Evolutionary conservation across 2,113 vertebrate genomes (phyloP), one percentile per base, ranked within the genome.

Genomic region (Hoplias malabaricus): DNA sequence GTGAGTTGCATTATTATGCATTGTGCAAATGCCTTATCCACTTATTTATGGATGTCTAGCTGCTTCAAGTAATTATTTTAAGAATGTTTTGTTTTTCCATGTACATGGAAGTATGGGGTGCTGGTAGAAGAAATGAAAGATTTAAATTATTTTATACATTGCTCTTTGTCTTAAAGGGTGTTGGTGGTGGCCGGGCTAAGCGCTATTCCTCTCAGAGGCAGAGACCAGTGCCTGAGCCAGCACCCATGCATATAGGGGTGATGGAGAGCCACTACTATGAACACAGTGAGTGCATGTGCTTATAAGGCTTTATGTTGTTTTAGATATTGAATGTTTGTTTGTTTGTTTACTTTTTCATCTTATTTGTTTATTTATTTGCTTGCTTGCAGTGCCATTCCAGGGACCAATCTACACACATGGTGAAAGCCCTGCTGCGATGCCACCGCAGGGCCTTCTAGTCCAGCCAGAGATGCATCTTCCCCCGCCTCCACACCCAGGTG

Each of bases 241-340:
- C 96, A 0, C 93, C 98, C 29, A 90, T 99, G 89, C 98, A 99
- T 85, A 95, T 99, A 85, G 96, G 96, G 68, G 95, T 99, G 85
- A 91, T 99, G 96, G 98, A 99, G 81, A 95, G 96, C 59, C 96
- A 97, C 90, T 99, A 95, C 91, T 99, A 98, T 0, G 98, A 99
- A 42, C 93, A 96, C 88, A 43, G 98, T 99, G 88, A 95, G 95
- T 92, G 66, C 42, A 56, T 4, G 69, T 4, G 34, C 62, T 9
- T 21, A 29, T 12, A 3, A 33, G 21, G 4, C 57, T 10, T 12
- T n/a, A n/a, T n/a, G n/a, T n/a, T n/a, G n/a, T n/a, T n/a, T n/a
- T n/a, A n/a, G n/a, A n/a, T n/a, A n/a, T n/a, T n/a, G n/a, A n/a
- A n/a, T n/a, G n/a, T n/a, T n/a, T n/a, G n/a, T n/a, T n/a, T n/a